Base-by-base conservation (phyloP, 2,888 invertebrate genomes). In the Melieria picta region DNA sequence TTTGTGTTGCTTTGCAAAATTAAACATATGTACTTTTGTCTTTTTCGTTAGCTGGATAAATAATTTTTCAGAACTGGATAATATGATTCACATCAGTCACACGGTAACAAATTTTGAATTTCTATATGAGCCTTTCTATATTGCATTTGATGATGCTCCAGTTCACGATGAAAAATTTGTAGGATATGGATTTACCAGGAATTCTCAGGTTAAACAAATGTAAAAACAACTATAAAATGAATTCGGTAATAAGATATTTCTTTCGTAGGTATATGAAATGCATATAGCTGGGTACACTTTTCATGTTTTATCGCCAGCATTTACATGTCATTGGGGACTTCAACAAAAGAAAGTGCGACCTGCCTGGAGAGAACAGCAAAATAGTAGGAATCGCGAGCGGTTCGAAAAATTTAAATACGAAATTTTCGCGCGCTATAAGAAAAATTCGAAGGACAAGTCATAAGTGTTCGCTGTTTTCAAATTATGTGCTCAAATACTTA, bases 71-170 rank as follows among this genome's bases (percentile, higher is more conserved):
- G 80, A 80, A 74, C 79, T 71, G 79, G 90, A 89, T 77, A 82
- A 87, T 7, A 90, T 90, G 73, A 90, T 94, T 4, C 92, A 92
- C 83, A 89, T 96, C 65, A 95, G 94, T 82, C 95, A 96, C 87
- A 91, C 92, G 79, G 95, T 96, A 73, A 95, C 94, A 9, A 93
- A 93, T 87, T 93, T 92, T 85, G 91, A 91, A 88, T 92, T 96
- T 83, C 91, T 96, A 74, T 97, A 96, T 87, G 96, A 97, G 87
- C 96, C 96, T 0, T 96, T 96, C 88, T 97, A 96, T 88, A 93
- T 96, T 69, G 93, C 95, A 3, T 88, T 91, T 4, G 95, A 96
- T 84, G 91, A 90, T 64, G 94, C 92, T 42, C 96, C 96, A 0
- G 89, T 91, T 0, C 95, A 96, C 81, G 96, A 96, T 82, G 96